These are phyloP conservation scores for Chelonus insularis DNA, from an alignment of 1,140 invertebrate species.

Conservation along the genomic window DNA sequence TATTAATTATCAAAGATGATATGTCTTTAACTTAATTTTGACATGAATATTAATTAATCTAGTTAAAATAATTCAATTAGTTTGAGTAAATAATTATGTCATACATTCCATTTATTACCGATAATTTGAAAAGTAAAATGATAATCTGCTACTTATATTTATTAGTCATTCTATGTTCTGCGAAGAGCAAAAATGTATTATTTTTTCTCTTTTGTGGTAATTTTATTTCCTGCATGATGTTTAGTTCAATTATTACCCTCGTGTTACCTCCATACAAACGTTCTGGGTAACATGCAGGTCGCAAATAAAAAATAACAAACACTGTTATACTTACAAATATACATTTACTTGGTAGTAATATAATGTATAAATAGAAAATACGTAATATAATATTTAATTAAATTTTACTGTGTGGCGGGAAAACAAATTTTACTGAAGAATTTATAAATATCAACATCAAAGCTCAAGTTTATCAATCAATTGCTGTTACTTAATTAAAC, in stretches of 20 bases:
- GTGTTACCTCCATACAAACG: constrained; percentile 1
- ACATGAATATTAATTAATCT: too few species aligned
- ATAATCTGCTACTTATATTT: too few species aligned
- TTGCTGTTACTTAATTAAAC: not conserved
- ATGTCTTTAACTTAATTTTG: too few species aligned
- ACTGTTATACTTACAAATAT: not conserved
- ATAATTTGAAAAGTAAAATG: too few species aligned
- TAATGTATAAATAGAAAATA: constrained; percentile 3
- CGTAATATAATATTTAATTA: not conserved
- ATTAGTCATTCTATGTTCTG: too few species aligned
- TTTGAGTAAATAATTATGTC: too few species aligned
- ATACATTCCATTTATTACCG: too few species aligned
- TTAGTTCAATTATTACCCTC: not conserved
- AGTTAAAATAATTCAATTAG: too few species aligned
- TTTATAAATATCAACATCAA: constrained; percentile 14
- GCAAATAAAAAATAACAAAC: not conserved
- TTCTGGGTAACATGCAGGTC: constrained; percentile 2
- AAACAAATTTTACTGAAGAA: constrained; percentile 6
- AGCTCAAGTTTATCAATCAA: not conserved
- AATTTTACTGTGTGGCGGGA: not conserved
- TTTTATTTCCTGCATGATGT: not conserved
- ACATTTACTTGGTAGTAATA: not conserved
- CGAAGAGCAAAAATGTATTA: too few species aligned
- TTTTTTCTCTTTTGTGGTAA: not conserved
- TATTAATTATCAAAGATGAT: too few species aligned